Evolutionary conservation across 2,113 vertebrate species (phyloP), one percentile per base, ranked within the genome.

Genomic region (Lepisosteus oculatus): DNA sequence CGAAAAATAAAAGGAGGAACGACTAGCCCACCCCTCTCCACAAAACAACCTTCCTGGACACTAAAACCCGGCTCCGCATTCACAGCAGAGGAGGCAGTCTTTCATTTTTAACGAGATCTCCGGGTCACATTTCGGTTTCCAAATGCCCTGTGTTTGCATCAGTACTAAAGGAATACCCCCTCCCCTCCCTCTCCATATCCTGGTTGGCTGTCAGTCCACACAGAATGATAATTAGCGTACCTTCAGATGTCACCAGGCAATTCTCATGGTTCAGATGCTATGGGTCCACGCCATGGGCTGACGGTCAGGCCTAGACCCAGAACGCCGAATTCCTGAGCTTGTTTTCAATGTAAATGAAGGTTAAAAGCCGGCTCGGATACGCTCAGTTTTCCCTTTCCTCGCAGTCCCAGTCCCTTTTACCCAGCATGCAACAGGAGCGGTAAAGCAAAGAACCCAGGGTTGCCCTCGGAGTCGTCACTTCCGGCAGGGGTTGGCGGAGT

Each of bases 401-500:
- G 65, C 42, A 67, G 43, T 17, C 72, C 29, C 62, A 15, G 41
- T 51, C 51, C 6, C 17, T 64, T 12, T 5, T 79, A 67, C 87
- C 88, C 90, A 85, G 86, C 77, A 88, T 90, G 88, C 88, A 88
- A 80, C 81, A 2, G 70, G n/a, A 65, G 59, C 61, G 45, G 8
- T 47, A 64, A 68, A 72, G 56, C 55, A n/a, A 15, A 15, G 43
- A 13, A 62, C 55, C 68, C n/a, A 45, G 55, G 65, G 47, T 17
- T 45, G 41, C 14, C 4, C 59, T 9, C 9, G 0, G 29, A n/a
- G n/a, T 15, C 72, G 67, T 74, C 72, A 74, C 61, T 69, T 74
- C 72, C 72, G 42, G 8, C 3, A 56, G 72, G 57, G 43, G 43
- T 43, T 29, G 51, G 65, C 57, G 12, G 4, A 29, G 29, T 29